Conservation (phyloP, 2,888 invertebrate species). For the Mechanitis mazaeus region DNA sequence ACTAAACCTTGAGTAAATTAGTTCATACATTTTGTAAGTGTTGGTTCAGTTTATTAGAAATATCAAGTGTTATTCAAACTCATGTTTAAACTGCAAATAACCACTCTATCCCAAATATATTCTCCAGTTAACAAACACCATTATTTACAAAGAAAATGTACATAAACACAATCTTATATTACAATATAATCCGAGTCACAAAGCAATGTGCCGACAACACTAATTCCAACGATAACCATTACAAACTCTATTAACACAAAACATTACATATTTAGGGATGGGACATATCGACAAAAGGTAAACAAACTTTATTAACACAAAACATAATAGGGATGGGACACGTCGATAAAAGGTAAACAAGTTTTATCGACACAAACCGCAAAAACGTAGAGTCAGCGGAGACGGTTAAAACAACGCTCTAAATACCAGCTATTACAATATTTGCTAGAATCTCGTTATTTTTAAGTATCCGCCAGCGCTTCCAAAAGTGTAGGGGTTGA, state of each 20-base stretch:
- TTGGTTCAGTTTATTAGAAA: slow-evolving; percentile 1
- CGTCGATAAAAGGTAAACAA: slow-evolving; percentile 59
- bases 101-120: background rate
- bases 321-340: slow-evolving; percentile 50
- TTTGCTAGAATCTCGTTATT: slow-evolving; percentile 75
- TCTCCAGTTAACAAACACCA: slow-evolving; percentile 14
- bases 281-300: slow-evolving; percentile 54
- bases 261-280: slow-evolving; percentile 45
- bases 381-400: slow-evolving; percentile 52
- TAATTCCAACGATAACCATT: slow-evolving; percentile 44
- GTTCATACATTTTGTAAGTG: background rate
- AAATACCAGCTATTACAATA: slow-evolving; percentile 62
- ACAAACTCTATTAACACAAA: slow-evolving; percentile 57
- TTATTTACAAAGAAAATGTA: slow-evolving; percentile 28
- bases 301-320: slow-evolving; percentile 58
- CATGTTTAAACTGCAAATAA: background rate
- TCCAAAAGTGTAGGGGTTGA: slow-evolving; percentile 45
- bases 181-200: slow-evolving; percentile 27
- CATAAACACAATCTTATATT: slow-evolving; percentile 8
- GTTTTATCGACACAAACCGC: slow-evolving; percentile 43
- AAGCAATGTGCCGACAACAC: slow-evolving; percentile 26
- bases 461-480: slow-evolving; percentile 67
- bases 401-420: slow-evolving; percentile 55
- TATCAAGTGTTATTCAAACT: background rate
- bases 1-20: slow-evolving; percentile 15